Conservation (phyloP, 2,797 vertebrate species). For the Argentina silus region DNA sequence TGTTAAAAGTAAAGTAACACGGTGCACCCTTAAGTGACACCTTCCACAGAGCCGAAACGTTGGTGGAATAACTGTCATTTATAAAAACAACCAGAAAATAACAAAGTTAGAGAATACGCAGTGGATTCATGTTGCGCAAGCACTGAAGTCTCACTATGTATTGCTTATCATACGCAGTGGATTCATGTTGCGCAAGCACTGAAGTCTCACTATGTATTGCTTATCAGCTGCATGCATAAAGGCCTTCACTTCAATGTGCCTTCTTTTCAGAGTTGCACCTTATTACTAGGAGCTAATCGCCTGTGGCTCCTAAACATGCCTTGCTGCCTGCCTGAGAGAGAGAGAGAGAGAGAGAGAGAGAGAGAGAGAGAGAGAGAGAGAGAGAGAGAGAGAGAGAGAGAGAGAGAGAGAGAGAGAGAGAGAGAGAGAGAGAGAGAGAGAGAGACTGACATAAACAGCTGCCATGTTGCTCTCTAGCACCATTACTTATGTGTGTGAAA, state of each 20-base stretch:
- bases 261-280: constrained; percentile 54
- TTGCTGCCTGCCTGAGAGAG: constrained; percentile 38
- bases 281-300: constrained; percentile 70
- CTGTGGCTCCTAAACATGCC: constrained; percentile 52
- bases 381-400: constrained; percentile 35
- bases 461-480: constrained; percentile 44
- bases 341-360: constrained; percentile 34
- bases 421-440: constrained; percentile 6
- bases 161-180: constrained; percentile 76
- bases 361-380: constrained; percentile 31
- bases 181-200: constrained; percentile 27
- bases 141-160: constrained; percentile 40
- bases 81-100: too few species aligned
- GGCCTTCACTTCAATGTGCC: constrained; percentile 52
- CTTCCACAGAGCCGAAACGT: too few species aligned
- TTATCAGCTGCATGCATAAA: constrained; percentile 77
- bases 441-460: constrained; percentile 43
- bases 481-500: constrained; percentile 56
- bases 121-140: constrained; percentile 17
- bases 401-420: constrained; percentile 39
- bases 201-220: constrained; percentile 43
- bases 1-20: too few species aligned
- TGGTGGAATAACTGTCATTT: too few species aligned
- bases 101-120: constrained; percentile 11
- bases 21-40: too few species aligned